Evolutionary conservation across 2,797 vertebrate genomes (phyloP), one percentile per base, ranked within the genome.

Genomic region (Lithobates sylvaticus): DNA sequence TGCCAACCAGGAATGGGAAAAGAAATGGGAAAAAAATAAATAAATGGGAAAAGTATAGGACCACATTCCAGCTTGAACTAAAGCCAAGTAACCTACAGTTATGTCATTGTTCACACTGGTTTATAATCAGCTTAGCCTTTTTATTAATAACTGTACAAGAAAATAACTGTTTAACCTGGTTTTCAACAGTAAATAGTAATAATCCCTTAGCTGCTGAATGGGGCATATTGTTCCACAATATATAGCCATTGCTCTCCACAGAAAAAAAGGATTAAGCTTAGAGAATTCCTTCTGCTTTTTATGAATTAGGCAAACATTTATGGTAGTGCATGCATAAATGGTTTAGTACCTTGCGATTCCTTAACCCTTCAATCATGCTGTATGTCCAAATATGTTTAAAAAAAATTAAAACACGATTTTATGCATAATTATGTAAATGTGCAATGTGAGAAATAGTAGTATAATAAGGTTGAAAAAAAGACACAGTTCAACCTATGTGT

Each of bases 181-280:
- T 84, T 84, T 74, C 71, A 72, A 54, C 36, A 42, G 65, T 72
- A 78, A 84, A 84, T 78, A 72, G 32, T 84, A 78, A 47, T 84
- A 84, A 84, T 78, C 76, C 69, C 12, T 42, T 44, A 44, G 54
- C 34, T 84, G 65, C 65, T 84, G 82, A 76, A 71, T 67, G 68
- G 47, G 75, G 54, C 34, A 84, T 65, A 78, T 84, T 77, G 83
- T 78, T 84, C n/a, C 58, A 78, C 67, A 64, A 61, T 61, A 16
- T 39, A 78, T 64, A 61, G 75, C 68, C 50, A 47, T n/a, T n/a
- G 64, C 26, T n/a, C 10, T 67, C 34, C 54, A 29, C 36, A 12
- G 10, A 50, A 39, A 61, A 61, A 73, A 73, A 21, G 83, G 83
- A 84, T 84, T 84, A 84, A 23, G 83, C n/a, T 72, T 71, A 84